phyloP scores from a whole-genome alignment of 2,888 invertebrate genomes.

The Junonia oenone region DNA sequence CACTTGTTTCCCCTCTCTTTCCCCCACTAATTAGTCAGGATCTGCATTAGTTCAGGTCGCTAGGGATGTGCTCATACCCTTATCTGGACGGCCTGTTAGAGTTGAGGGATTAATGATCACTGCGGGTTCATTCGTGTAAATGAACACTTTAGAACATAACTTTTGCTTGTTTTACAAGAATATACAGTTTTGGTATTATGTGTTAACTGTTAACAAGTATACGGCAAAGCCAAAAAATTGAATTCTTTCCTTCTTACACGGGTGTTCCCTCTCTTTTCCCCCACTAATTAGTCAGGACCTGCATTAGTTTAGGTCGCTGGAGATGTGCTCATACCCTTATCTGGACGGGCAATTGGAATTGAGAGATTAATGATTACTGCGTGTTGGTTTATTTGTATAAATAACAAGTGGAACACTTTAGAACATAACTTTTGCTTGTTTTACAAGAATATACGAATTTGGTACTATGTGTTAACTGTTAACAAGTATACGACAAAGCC shows the following conservation, averaged over 20 bases:
- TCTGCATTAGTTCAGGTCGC: conserved; percentile 1
- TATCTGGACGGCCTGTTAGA: background rate
- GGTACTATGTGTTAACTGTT: too few relatives aligned
- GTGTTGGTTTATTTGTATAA: background rate
- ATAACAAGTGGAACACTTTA: background rate
- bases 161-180: background rate
- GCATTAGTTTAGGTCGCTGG: conserved; percentile 1
- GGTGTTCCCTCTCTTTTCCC: background rate
- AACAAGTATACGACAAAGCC: too few relatives aligned
- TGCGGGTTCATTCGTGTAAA: background rate
- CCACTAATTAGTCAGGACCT: background rate
- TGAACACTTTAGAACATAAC: background rate
- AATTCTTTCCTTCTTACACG: background rate
- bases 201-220: too few relatives aligned
- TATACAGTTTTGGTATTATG: too few relatives aligned
- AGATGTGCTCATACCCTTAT: background rate
- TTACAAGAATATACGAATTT: too few relatives aligned
- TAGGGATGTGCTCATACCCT: conserved; percentile 1
- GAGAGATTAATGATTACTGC: background rate
- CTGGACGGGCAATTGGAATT: background rate
- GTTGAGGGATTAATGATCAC: background rate
- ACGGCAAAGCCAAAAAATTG: too few relatives aligned
- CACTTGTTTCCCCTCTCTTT: background rate
- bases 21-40: background rate
- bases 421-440: background rate